A percentile compares a stretch with the other conserved stretches of the same genome.
Conservation (phyloP, 2,113 vertebrate species). For the Silurus asotus region DNA sequence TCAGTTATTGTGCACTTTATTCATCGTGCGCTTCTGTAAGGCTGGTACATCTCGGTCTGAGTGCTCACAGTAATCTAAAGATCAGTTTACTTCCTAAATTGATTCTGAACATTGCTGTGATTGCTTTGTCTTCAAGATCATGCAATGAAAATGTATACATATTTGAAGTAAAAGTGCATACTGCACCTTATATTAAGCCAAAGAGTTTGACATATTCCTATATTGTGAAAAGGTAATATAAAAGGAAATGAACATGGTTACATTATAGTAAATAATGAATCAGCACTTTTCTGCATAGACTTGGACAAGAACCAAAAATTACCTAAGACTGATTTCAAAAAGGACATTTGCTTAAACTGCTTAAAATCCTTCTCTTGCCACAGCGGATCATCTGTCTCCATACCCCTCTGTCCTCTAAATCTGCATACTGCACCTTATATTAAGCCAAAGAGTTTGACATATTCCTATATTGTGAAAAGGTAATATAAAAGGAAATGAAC, state of each 20-base stretch:
- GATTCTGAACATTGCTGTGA: conserved; percentile 3
- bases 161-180: not conserved
- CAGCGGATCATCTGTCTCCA: no score
- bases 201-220: not conserved
- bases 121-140: not conserved
- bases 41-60: not conserved
- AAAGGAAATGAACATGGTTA: not conserved
- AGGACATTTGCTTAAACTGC: not conserved
- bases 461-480: not conserved
- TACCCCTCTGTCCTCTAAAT: no score
- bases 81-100: conserved; percentile 1
- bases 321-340: not conserved
- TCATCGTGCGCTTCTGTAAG: not conserved
- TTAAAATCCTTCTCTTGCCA: no score
- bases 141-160: not conserved
- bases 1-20: conserved; percentile 38
- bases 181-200: not conserved
- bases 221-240: not conserved
- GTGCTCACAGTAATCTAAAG: conserved; percentile 18
- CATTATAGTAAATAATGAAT: not conserved
- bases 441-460: not conserved
- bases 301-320: not conserved
- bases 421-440: not conserved
- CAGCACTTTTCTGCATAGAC: not conserved
- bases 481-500: not conserved